phyloP scores from a whole-genome alignment of 1,140 invertebrate species.

The Onthophagus taurus region DNA sequence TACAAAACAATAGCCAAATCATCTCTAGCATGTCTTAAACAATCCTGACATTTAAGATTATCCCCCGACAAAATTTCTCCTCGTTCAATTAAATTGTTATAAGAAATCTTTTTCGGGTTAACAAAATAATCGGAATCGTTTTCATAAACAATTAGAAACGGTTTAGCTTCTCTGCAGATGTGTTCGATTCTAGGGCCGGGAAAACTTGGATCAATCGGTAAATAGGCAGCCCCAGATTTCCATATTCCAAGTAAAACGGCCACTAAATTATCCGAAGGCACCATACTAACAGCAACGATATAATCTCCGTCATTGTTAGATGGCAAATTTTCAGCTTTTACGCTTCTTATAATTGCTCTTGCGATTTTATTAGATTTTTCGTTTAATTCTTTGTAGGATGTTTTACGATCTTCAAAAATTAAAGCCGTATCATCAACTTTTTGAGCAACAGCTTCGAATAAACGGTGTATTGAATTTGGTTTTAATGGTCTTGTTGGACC shows the following conservation, averaged over 20 bases:
- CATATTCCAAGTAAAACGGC: constrained; percentile 60
- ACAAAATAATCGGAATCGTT: constrained; percentile 30
- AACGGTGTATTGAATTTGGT: constrained; percentile 19
- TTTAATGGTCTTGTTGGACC: constrained; percentile 25
- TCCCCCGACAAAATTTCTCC: constrained; percentile 17
- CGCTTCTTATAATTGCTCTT: constrained; percentile 41
- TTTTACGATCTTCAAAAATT: constrained; percentile 30
- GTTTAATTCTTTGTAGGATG: constrained; percentile 49
- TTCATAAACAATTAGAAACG: constrained; percentile 59
- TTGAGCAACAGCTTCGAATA: constrained; percentile 29
- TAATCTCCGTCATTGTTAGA: constrained; percentile 54
- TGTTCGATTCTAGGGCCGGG: constrained; percentile 63
- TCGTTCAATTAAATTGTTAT: constrained; percentile 21
- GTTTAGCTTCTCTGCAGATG: constrained; percentile 65
- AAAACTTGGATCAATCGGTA: constrained; percentile 70
- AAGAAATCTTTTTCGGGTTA: constrained; percentile 21
- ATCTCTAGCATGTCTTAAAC: constrained; percentile 33
- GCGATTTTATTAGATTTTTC: constrained; percentile 50
- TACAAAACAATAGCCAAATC: constrained; percentile 73
- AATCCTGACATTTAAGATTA: constrained; percentile 20
- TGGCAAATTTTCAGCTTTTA: constrained; percentile 30
- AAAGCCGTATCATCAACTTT: constrained; percentile 25
- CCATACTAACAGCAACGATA: constrained; percentile 66
- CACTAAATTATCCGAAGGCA: constrained; percentile 61
- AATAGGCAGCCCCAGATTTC: constrained; percentile 73